Conservation (phyloP, 2,888 invertebrate genomes). For the Ennomos erosarius region DNA sequence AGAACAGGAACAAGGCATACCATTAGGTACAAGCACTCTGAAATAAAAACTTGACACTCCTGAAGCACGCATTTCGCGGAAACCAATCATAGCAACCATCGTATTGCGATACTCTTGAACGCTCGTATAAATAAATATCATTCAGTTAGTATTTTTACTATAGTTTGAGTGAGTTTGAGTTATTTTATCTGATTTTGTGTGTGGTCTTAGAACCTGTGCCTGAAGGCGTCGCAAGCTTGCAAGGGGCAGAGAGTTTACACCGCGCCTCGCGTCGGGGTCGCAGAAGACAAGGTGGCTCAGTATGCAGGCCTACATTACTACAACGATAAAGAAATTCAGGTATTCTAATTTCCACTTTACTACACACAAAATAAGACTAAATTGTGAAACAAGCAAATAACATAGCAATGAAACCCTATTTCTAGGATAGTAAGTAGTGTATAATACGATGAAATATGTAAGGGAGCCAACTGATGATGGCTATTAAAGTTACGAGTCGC, state of each 20-base stretch:
- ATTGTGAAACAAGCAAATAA: conserved; percentile 30
- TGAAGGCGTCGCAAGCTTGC: conserved; percentile 95
- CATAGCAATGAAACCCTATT: conserved; percentile 32
- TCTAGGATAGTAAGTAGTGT: conserved; percentile 30
- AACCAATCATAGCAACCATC: conserved; percentile 50
- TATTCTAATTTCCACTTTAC: conserved; percentile 48
- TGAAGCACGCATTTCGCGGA: conserved; percentile 49
- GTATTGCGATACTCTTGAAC: conserved; percentile 51
- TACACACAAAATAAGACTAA: conserved; percentile 6
- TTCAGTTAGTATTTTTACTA: conserved; percentile 56
- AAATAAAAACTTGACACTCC: conserved; percentile 46
- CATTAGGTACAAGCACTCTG: conserved; percentile 39
- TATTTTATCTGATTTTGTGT: conserved; percentile 59
- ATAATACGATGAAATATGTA: conserved; percentile 25
- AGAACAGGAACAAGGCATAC: conserved; percentile 30
- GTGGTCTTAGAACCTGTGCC: conserved; percentile 95
- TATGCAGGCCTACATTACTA: conserved; percentile 97
- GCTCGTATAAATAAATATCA: conserved; percentile 58
- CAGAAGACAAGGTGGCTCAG: conserved; percentile 96
- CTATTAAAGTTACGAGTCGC: conserved; percentile 33
- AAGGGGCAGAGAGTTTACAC: conserved; percentile 92
- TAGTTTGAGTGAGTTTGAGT: conserved; percentile 52
- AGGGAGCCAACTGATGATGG: conserved; percentile 32
- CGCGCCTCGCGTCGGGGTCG: conserved; percentile 94
- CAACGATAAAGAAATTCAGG: conserved; percentile 96